phyloP scores from a whole-genome alignment of 2,888 invertebrate species.

The Diabrotica balteata region DNA sequence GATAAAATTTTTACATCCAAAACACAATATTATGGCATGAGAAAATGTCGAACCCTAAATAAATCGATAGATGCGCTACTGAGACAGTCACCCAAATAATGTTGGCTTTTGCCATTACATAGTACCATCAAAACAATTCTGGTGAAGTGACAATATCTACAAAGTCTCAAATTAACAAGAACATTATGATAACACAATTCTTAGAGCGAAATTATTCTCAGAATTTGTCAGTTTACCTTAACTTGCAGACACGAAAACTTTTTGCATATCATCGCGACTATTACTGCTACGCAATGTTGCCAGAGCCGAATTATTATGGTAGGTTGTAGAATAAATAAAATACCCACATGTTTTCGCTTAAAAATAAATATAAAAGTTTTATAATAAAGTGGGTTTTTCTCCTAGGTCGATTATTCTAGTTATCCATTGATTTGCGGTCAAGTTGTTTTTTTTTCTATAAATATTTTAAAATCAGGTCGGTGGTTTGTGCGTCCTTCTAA shows the following conservation, averaged over 20 bases:
- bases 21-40: too few species aligned
- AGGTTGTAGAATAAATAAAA: neutral
- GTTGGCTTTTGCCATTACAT: neutral
- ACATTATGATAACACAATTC: neutral
- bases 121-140: constrained; percentile 4
- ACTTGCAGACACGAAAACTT: constrained; percentile 1
- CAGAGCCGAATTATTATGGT: neutral
- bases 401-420: neutral
- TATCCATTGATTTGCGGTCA: too few species aligned
- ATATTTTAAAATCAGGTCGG: too few species aligned
- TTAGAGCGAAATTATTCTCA: constrained; percentile 2
- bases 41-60: too few species aligned
- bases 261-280: constrained; percentile 13
- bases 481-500: too few species aligned
- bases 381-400: constrained; percentile 2
- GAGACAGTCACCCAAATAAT: too few species aligned
- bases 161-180: neutral
- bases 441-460: too few species aligned
- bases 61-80: too few species aligned
- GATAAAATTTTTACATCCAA: too few species aligned
- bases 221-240: constrained; percentile 7
- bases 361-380: neutral
- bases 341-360: constrained; percentile 2
- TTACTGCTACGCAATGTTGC: neutral
- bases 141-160: neutral